Base-by-base conservation (phyloP, 2,888 invertebrate species). In the Tiliacea citrago region DNA sequence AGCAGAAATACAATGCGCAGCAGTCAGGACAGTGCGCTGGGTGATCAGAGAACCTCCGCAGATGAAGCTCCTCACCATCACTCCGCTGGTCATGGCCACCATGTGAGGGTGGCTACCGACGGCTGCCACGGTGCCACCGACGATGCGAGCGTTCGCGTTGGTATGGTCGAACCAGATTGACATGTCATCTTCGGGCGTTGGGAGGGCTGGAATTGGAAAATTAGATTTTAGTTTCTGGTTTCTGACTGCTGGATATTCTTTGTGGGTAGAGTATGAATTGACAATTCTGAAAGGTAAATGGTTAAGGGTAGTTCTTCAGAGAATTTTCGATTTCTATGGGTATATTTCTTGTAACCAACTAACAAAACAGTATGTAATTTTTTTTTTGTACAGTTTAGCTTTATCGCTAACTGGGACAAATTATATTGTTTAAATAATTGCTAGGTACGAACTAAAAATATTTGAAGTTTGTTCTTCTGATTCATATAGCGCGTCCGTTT, bases 1-100 rank as follows among this genome's bases (percentile, higher is more conserved):
- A 42, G 81, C 79, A 10, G 60, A 90, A 68, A 95, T 91, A 77
- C 95, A 95, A 69, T 95, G 95, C 0, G 95, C 95, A 3, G 95
- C 95, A 0, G 94, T 95, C 21, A 95, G 87, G 2, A 95, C 88
- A 29, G 88, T 89, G 1, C 92, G 81, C 0, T 35, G 71, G 1
- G 84, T 65, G 60, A 95, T 75, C 9, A 95, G 63, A 24, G 95
- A 94, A 0, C 90, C 94, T 0, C 95, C 95, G 75, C 95, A 95
- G 6, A 92, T 8, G 74, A 92, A 91, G 57, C 86, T 91, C 9
- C 91, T 86, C 75, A 93, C 16, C 0, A 90, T 0, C 0, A 81
- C 5, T 0, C 94, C 94, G 21, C n/a, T 88, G 68, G 91, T 83
- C 72, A 94, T 66, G 0, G 91, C 93, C 21, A 88, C 93, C 93